These are phyloP conservation scores for Bhutanitis thaidina DNA, from an alignment of 2,888 invertebrate genomes.

Conservation along the genomic window DNA sequence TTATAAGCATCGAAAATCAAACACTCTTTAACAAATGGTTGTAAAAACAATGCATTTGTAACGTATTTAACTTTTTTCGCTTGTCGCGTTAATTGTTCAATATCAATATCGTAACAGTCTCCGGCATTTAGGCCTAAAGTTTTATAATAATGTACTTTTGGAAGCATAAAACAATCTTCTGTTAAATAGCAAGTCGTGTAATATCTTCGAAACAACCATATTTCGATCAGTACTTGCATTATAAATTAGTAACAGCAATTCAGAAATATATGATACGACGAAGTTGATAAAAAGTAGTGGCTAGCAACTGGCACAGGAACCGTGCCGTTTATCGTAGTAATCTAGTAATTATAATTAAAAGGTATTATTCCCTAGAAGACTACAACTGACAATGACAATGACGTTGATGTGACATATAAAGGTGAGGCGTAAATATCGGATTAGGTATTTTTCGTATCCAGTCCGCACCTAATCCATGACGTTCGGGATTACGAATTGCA, in stretches of 20 bases:
- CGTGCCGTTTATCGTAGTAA: no score
- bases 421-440: no score
- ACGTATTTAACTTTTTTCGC: conserved; percentile 35
- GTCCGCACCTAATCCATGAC: no score
- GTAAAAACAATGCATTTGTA: conserved; percentile 51
- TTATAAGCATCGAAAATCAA: conserved; percentile 52
- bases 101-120: conserved; percentile 34
- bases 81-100: conserved; percentile 30
- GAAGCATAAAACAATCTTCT: conserved; percentile 44
- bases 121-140: conserved; percentile 46
- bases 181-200: conserved; percentile 54
- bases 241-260: conserved; percentile 16
- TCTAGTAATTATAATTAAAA: no score
- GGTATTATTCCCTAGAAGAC: no score
- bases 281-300: no score
- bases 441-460: no score
- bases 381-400: no score
- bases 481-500: no score
- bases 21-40: conserved; percentile 58
- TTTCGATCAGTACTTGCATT: conserved; percentile 56
- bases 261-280: no score
- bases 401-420: no score
- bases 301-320: no score
- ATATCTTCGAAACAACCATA: conserved; percentile 48
- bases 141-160: conserved; percentile 42